Percentiles rank a stretch among this genome's conserved stretches.
phyloP scores from a whole-genome alignment of 2,113 vertebrate species.

The Rattus rattus region DNA sequence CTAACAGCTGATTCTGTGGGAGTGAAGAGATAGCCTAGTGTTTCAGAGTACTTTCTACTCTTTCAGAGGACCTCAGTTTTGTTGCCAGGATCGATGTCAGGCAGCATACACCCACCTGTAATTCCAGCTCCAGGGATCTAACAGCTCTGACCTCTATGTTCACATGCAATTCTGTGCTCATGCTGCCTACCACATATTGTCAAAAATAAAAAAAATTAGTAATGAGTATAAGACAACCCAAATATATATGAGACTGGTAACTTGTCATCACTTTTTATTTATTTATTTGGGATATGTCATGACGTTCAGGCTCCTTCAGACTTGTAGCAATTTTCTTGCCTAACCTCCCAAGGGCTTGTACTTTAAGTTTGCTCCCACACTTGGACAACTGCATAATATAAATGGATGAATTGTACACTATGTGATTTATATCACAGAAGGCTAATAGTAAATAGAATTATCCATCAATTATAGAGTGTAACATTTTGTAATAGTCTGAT shows the following conservation, averaged over 20 bases:
- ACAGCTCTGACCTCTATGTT: too few species aligned
- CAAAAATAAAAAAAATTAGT: too few species aligned
- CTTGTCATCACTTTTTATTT: background rate
- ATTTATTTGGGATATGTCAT: background rate
- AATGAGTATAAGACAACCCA: too few species aligned
- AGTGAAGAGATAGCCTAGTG: background rate
- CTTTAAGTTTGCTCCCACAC: background rate
- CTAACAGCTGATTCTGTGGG: background rate
- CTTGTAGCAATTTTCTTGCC: background rate
- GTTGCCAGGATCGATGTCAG: background rate
- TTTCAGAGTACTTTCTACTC: background rate
- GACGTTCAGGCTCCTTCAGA: background rate
- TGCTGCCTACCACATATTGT: too few species aligned
- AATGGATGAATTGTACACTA: background rate
- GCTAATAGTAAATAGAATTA: background rate
- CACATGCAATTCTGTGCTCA: too few species aligned
- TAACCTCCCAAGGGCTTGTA: background rate
- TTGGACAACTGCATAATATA: background rate
- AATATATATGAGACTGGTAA: background rate
- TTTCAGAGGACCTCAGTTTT: background rate
- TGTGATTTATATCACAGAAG: background rate
- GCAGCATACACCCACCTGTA: background rate
- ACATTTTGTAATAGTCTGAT: background rate
- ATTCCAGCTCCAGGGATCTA: background rate
- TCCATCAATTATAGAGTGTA: background rate